Evolutionary conservation across 2,888 invertebrate species (phyloP).

Genomic region (Ametastegia equiseti): DNA sequence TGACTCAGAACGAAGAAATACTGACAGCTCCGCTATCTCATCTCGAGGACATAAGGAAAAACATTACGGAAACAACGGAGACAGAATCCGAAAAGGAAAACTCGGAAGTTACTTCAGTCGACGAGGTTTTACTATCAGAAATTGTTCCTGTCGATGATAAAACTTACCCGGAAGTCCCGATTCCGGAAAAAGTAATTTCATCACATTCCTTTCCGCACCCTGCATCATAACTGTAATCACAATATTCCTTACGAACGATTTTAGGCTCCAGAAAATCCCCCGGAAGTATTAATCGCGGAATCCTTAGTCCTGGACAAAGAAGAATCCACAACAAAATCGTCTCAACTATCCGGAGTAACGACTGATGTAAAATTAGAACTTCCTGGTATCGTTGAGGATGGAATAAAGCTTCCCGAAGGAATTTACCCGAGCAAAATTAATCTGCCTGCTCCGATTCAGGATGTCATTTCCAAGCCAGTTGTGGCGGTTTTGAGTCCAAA

Average conservation of each 20-base stretch:
- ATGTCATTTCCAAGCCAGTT: conserved; percentile 56
- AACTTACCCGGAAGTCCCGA: background rate
- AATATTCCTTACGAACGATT: background rate
- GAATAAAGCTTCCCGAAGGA: conserved; percentile 54
- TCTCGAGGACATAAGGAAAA: conserved; percentile 59
- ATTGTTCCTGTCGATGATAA: conserved; percentile 26
- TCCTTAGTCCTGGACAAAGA: background rate
- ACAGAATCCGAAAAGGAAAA: conserved; percentile 42
- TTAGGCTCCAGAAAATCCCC: background rate
- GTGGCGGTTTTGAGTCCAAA: conserved; percentile 58
- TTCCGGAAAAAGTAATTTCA: background rate
- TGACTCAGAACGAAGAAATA: conserved; percentile 61
- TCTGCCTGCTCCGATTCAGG: conserved; percentile 53
- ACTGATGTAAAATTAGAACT: background rate
- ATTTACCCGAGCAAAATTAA: conserved; percentile 55
- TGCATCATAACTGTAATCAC: background rate
- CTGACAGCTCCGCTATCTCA: conserved; percentile 59
- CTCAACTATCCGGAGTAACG: background rate
- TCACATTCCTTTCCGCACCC: too few relatives aligned
- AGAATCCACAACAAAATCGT: background rate
- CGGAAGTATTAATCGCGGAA: conserved; percentile 4
- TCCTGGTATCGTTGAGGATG: conserved; percentile 15
- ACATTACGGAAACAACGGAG: conserved; percentile 56
- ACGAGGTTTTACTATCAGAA: conserved; percentile 35
- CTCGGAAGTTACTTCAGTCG: background rate